These are phyloP conservation scores for Heloderma charlesbogerti DNA, from an alignment of 2,113 vertebrate genomes.

Conservation along the genomic window DNA sequence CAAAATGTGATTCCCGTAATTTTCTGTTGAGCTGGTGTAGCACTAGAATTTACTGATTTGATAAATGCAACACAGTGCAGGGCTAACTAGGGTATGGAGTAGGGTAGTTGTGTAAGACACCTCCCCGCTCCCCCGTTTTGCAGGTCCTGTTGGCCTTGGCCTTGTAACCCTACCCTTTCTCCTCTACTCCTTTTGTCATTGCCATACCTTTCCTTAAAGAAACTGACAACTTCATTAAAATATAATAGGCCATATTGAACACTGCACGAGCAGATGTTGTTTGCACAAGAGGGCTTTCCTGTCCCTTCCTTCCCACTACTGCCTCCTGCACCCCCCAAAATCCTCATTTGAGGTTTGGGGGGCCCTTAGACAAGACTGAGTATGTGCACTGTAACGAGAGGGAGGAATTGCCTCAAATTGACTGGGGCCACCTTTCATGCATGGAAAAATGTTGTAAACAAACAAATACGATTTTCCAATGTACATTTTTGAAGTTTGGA, in stretches of 20 bases:
- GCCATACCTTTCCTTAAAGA: background rate
- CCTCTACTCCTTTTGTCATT: no score
- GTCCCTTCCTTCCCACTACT: background rate
- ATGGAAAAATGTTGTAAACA: background rate
- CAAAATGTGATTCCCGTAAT: background rate
- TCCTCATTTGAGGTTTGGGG: background rate
- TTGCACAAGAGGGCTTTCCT: background rate
- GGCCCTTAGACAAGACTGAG: background rate
- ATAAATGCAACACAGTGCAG: no score
- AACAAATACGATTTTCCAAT: background rate
- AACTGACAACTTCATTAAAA: background rate
- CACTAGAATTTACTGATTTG: background rate
- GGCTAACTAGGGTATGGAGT: background rate
- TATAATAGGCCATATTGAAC: background rate
- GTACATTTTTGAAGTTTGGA: background rate
- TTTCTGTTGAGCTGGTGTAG: background rate
- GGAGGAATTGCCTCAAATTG: background rate
- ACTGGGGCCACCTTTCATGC: background rate
- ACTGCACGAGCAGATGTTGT: background rate
- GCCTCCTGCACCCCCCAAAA: background rate
- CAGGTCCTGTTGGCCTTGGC: background rate
- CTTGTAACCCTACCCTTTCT: no score
- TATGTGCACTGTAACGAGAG: background rate
- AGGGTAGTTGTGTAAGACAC: background rate
- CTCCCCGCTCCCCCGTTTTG: accelerated